These are phyloP conservation scores for Cardiocondyla obscurior DNA, from an alignment of 1,140 invertebrate species.

Conservation along the genomic window DNA sequence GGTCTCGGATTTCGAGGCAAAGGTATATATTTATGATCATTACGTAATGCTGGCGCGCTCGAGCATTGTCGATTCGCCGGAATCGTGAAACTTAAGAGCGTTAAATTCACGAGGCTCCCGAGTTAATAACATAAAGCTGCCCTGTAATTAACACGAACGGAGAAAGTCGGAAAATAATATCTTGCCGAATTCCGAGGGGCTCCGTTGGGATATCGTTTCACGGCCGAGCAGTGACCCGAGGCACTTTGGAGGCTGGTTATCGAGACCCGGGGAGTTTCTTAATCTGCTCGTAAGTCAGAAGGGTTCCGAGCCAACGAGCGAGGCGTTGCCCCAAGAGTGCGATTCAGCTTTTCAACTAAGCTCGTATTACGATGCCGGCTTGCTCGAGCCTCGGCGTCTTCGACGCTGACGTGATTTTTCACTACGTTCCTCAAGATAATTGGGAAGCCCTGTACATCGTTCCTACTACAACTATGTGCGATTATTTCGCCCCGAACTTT, in stretches of 20 bases:
- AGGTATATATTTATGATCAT: conserved; percentile 22
- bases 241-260: conserved; percentile 69
- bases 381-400: conserved; percentile 48
- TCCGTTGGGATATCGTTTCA: conserved; percentile 69
- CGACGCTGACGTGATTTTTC: conserved; percentile 69
- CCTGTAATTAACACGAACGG: conserved; percentile 69
- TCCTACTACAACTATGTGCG: conserved; percentile 23
- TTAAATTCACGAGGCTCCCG: conserved; percentile 5
- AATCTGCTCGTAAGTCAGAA: conserved; percentile 76
- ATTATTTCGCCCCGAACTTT: conserved; percentile 23
- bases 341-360: conserved; percentile 76
- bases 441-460: conserved; percentile 49
- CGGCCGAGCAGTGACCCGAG: conserved; percentile 70
- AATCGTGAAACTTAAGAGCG: background rate
- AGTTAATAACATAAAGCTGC: conserved; percentile 67
- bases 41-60: background rate
- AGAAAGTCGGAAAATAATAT: conserved; percentile 70
- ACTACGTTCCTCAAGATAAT: conserved; percentile 66
- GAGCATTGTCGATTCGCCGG: background rate
- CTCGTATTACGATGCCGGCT: conserved; percentile 65
- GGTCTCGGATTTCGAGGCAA: background rate
- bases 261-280: conserved; percentile 72
- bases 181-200: conserved; percentile 62
- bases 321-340: conserved; percentile 73
- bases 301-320: conserved; percentile 73